Percentiles rank a stretch among this genome's conserved stretches.
phyloP scores from a whole-genome alignment of 2,113 vertebrate genomes.

The Oryzias woworae region DNA sequence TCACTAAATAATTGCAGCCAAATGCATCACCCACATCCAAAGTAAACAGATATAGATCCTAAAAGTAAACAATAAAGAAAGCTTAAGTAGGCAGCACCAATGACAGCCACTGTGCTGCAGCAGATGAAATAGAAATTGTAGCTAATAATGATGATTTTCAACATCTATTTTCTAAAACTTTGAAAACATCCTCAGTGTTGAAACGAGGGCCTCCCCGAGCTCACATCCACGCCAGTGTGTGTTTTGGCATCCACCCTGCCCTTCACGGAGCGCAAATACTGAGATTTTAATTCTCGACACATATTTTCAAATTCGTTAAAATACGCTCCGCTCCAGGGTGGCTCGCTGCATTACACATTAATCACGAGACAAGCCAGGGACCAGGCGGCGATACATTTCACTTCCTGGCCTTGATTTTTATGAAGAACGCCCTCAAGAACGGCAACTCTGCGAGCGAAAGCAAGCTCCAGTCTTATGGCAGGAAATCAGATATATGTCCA shows the following conservation, averaged over 20 bases:
- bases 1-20: slow-evolving; percentile 51
- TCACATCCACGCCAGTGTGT: slow-evolving; percentile 47
- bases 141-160: slow-evolving; percentile 60
- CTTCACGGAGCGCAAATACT: too few relatives aligned
- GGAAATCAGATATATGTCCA: slow-evolving; percentile 45
- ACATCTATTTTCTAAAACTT: slow-evolving; percentile 62
- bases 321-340: background rate
- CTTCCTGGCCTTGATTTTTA: slow-evolving; percentile 33
- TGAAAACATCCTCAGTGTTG: slow-evolving; percentile 46
- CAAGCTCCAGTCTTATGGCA: slow-evolving; percentile 18
- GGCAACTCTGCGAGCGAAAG: slow-evolving; percentile 35
- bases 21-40: slow-evolving; percentile 63
- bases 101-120: slow-evolving; percentile 37
- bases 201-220: slow-evolving; percentile 47
- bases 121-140: slow-evolving; percentile 54
- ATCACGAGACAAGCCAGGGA: slow-evolving; percentile 1
- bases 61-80: slow-evolving; percentile 56
- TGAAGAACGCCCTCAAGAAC: slow-evolving; percentile 18
- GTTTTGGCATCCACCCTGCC: slow-evolving; percentile 63
- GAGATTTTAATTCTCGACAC: slow-evolving; percentile 17
- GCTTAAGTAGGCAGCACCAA: slow-evolving; percentile 51
- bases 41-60: slow-evolving; percentile 72
- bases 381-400: background rate
- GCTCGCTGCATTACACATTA: slow-evolving; percentile 16
- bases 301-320: background rate